Evolutionary conservation across 1,140 invertebrate genomes (phyloP), one percentile per base, ranked within the genome.

Genomic region (Saccostrea glomerata): DNA sequence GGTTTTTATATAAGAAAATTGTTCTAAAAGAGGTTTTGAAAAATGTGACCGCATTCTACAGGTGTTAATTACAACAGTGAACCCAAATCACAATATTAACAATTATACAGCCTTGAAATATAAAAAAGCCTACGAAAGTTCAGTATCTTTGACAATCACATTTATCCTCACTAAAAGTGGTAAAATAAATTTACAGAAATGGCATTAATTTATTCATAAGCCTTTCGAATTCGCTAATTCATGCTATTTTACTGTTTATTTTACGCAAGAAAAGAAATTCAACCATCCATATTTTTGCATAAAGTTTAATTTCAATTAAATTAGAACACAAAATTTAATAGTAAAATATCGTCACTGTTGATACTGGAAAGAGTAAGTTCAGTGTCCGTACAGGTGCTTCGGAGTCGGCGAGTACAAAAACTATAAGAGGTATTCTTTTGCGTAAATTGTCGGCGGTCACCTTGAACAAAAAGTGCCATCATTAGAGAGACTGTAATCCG

Each of bases 241-340:
- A 77, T 25, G 70, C 70, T 25, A 30, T 77, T 77, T 77, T 30
- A 77, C 23, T 15, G 23, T 77, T 25, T 77, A 25, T 15, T 77
- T 77, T 77, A 30, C 70, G 25, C 70, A 77, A 25, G 30, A 77
- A 77, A 77, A 36, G 6, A 30, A 36, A 77, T 77, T 15, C 15
- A 13, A 30, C 70, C 25, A 15, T 11, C 12, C 23, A 77, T 15
- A 77, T 30, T 77, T 77, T 30, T 30, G 25, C 70, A 77, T 36
- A 77, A 77, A 77, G 70, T 77, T 77, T 77, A 77, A 77, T 77
- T 77, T 30, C 70, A 77, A 77, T 77, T 77, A 77, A 77, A 77
- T 77, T 30, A 77, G 70, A 77, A 13, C 36, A 77, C 70, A 77
- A 36, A 9, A 15, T 23, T 77, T 77, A 77, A 77, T 36, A 25